Conservation (phyloP, 2,888 invertebrate species). For the Dasysyrphus tricinctus region DNA sequence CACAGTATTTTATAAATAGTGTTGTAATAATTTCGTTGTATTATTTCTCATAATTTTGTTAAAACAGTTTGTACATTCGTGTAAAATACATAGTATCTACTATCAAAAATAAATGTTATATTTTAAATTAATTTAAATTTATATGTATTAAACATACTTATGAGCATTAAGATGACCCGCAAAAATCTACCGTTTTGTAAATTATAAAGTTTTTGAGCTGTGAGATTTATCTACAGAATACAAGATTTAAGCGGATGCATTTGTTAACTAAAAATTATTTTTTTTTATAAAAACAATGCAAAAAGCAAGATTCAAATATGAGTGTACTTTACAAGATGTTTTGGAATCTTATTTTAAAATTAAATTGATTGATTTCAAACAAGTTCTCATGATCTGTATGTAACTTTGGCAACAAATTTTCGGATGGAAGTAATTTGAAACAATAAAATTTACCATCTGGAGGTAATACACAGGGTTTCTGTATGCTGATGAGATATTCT, state of each 20-base stretch:
- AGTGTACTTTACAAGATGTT: too few relatives aligned
- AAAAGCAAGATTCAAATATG: too few relatives aligned
- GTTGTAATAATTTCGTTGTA: constrained; percentile 71
- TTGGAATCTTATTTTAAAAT: too few relatives aligned
- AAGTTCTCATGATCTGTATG: too few relatives aligned
- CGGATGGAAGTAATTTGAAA: too few relatives aligned
- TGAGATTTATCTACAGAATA: not conserved
- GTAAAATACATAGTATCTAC: constrained; percentile 74
- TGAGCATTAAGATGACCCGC: constrained; percentile 22
- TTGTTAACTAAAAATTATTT: not conserved
- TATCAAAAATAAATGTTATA: constrained; percentile 72
- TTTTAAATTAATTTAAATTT: constrained; percentile 57
- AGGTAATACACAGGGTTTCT: too few relatives aligned
- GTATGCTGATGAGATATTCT: too few relatives aligned
- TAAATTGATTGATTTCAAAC: constrained; percentile 1
- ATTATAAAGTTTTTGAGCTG: constrained; percentile 3
- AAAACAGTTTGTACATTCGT: constrained; percentile 70
- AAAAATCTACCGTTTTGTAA: constrained; percentile 8
- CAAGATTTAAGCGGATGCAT: not conserved
- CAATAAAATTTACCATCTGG: too few relatives aligned
- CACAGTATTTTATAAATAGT: constrained; percentile 74
- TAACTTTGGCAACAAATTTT: too few relatives aligned
- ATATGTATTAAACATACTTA: constrained; percentile 20
- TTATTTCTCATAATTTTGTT: constrained; percentile 57
- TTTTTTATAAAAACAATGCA: too few relatives aligned